Conservation (phyloP, 2,888 invertebrate species). For the Scaptomyza flava region DNA sequence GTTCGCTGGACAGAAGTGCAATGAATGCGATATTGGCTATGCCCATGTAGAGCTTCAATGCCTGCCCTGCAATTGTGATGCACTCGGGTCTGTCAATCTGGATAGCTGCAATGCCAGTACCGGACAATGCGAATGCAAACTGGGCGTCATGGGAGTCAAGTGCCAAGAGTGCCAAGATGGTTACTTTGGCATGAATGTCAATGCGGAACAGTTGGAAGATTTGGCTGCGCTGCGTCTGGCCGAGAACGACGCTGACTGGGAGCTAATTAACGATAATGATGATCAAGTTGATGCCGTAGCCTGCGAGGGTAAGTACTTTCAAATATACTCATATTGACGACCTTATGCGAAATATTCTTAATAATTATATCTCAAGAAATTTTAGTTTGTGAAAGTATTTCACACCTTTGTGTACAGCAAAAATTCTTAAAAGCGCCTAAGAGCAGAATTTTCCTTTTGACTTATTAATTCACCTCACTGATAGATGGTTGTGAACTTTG, state of each 20-base stretch:
- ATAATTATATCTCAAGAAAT: too few species aligned
- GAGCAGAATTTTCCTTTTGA: constrained; percentile 2
- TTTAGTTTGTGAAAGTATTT: too few species aligned
- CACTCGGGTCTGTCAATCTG: constrained; percentile 87
- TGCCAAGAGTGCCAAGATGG: constrained; percentile 90
- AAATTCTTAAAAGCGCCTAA: too few species aligned
- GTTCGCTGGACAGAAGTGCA: constrained; percentile 90
- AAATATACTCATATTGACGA: too few species aligned
- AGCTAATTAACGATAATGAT: constrained; percentile 41
- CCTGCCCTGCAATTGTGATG: constrained; percentile 91
- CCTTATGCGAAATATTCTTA: too few species aligned
- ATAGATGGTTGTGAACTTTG: constrained; percentile 35
- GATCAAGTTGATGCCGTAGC: constrained; percentile 56
- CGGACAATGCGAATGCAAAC: constrained; percentile 92
- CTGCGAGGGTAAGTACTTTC: constrained; percentile 80
- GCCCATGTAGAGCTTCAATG: constrained; percentile 93
- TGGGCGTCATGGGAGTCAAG: constrained; percentile 91
- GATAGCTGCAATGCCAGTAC: constrained; percentile 89
- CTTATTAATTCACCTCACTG: constrained; percentile 34
- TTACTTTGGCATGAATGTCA: constrained; percentile 88
- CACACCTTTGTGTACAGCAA: too few species aligned
- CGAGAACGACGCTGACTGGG: constrained; percentile 66
- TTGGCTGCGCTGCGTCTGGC: constrained; percentile 55
- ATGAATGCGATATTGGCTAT: constrained; percentile 88
- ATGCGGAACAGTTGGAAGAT: constrained; percentile 62